Conservation (phyloP, 2,113 vertebrate species). For the Ochotona curzoniae region DNA sequence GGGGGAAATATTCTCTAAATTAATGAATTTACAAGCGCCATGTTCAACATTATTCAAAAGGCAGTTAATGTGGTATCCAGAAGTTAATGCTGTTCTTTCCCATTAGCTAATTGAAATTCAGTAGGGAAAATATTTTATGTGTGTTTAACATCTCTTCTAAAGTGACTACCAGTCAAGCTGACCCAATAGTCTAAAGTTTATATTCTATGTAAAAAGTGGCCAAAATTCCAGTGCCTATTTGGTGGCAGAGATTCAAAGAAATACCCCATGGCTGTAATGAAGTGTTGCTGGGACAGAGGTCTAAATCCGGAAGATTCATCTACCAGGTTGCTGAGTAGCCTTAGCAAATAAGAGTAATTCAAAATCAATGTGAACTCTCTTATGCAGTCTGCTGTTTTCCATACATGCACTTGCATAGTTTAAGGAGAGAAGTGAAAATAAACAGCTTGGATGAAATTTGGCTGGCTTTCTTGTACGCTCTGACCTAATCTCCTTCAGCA, state of each 20-base stretch:
- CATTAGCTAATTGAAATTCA: not conserved
- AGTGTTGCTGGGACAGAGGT: not conserved
- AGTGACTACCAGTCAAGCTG: not conserved
- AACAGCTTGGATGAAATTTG: constrained; percentile 57
- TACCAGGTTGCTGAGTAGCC: not conserved
- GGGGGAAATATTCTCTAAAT: not conserved
- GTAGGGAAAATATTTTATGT: not conserved
- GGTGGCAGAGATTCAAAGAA: not conserved
- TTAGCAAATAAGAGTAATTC: constrained; percentile 34
- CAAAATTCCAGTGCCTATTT: not conserved
- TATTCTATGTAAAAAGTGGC: constrained; percentile 22
- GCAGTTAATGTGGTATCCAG: not conserved
- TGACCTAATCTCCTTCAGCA: constrained; percentile 42
- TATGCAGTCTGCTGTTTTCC: not conserved
- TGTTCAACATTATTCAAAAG: not conserved
- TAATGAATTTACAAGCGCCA: not conserved
- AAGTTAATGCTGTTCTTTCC: not conserved
- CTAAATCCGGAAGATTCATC: constrained; percentile 14
- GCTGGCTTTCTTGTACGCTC: not conserved
- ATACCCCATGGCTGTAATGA: not conserved
- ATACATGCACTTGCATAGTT: not conserved
- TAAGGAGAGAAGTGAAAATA: constrained; percentile 54
- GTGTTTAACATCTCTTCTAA: not conserved
- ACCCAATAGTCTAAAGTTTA: constrained; percentile 12
- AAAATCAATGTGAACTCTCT: constrained; percentile 36